Evolutionary conservation across 2,113 vertebrate species (phyloP).

Genomic region (Grantiella picta): DNA sequence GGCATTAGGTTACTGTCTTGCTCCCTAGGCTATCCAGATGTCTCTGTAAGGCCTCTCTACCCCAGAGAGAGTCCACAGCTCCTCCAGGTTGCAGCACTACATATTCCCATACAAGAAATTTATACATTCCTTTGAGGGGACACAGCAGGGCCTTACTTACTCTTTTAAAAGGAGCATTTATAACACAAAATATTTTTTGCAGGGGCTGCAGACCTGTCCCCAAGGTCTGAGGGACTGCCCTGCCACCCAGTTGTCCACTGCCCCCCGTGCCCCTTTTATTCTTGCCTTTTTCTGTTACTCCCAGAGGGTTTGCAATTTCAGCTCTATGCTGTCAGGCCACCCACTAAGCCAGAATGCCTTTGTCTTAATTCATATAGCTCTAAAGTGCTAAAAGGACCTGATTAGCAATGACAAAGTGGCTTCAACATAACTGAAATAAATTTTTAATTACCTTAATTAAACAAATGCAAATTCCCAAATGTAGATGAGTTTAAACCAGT

Average conservation of each 20-base stretch:
- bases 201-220: background rate
- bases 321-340: background rate
- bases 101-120: background rate
- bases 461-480: slow-evolving; percentile 34
- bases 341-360: background rate
- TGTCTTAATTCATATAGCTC: slow-evolving; percentile 22
- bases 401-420: slow-evolving; percentile 26
- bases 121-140: background rate
- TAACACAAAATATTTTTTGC: background rate
- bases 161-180: background rate
- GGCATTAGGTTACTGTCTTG: background rate
- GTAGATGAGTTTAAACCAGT: background rate
- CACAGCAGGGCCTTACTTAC: background rate
- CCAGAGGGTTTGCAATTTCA: background rate
- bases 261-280: background rate
- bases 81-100: background rate
- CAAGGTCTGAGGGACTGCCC: background rate
- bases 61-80: background rate
- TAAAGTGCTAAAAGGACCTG: background rate
- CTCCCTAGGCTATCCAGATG: background rate
- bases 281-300: background rate
- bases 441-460: slow-evolving; percentile 51
- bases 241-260: background rate
- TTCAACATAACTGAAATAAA: slow-evolving; percentile 19
- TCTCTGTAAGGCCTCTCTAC: background rate